phyloP scores from a whole-genome alignment of 1,140 invertebrate genomes.

The Cylas formicarius region DNA sequence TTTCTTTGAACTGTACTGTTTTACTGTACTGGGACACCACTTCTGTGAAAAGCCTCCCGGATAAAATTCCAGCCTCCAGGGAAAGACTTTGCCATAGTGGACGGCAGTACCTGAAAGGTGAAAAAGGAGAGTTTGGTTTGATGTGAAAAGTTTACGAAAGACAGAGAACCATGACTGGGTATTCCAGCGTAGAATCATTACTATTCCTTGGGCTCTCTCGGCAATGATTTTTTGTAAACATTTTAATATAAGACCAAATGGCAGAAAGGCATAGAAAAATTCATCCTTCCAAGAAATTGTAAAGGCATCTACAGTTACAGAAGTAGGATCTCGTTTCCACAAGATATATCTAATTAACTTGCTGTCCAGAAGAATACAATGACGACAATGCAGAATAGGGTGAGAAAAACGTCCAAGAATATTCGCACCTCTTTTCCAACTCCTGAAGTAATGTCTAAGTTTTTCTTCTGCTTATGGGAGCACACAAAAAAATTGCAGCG shows the following conservation, averaged over 20 bases:
- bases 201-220: conserved; percentile 27
- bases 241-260: conserved; percentile 31
- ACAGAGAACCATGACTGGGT: conserved; percentile 22
- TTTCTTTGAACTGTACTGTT: not conserved
- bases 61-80: conserved; percentile 12
- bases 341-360: conserved; percentile 29
- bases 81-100: conserved; percentile 3
- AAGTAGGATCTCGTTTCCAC: conserved; percentile 24
- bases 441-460: no score
- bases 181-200: conserved; percentile 29
- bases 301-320: conserved; percentile 29
- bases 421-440: no score
- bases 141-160: conserved; percentile 16
- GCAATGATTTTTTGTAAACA: conserved; percentile 26
- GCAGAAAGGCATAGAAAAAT: conserved; percentile 36
- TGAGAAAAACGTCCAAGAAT: no score
- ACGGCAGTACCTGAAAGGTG: not conserved
- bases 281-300: conserved; percentile 26
- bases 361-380: no score
- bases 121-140: conserved; percentile 16
- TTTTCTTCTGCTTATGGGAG: no score
- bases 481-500: no score
- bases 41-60: conserved; percentile 4
- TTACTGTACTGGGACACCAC: not conserved
- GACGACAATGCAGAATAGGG: no score